Evolutionary conservation across 1,140 invertebrate species (phyloP).

Genomic region (Semibalanus balanoides): DNA sequence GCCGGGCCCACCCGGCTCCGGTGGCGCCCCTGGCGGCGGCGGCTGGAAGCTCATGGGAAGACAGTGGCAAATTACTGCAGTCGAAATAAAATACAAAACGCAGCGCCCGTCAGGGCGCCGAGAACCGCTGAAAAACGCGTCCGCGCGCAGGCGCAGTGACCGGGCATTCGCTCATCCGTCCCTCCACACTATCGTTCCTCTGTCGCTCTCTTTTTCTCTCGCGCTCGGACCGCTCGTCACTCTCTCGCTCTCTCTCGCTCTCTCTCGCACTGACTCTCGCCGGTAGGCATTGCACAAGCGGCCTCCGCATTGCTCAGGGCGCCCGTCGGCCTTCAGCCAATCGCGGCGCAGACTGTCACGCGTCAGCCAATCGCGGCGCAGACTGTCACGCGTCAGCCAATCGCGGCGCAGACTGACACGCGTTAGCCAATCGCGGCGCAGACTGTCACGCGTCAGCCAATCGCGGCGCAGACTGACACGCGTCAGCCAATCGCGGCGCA

Average conservation of each 20-base stretch:
- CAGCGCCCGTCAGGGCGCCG: not conserved
- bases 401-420: not conserved
- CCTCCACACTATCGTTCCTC: not conserved
- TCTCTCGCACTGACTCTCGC: not conserved
- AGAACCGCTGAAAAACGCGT: not conserved
- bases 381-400: not conserved
- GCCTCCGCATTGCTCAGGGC: not conserved
- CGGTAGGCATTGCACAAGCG: not conserved
- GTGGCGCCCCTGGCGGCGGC: too few species aligned
- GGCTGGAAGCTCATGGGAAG: conserved; percentile 1
- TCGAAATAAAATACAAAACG: not conserved
- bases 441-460: too few species aligned
- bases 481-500: conserved; percentile 1
- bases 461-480: too few species aligned
- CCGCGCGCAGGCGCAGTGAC: too few species aligned
- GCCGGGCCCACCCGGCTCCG: too few species aligned
- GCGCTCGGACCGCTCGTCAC: too few species aligned
- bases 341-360: conserved; percentile 3
- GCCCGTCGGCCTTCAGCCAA: not conserved
- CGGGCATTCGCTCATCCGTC: too few species aligned
- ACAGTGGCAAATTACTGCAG: not conserved
- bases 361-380: not conserved
- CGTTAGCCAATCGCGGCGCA: too few species aligned
- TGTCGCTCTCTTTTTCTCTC: not conserved
- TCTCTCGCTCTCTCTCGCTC: not conserved